A percentile compares a stretch with the other conserved stretches of the same genome.
These are phyloP conservation scores for Idaea dimidiata DNA, from an alignment of 2,888 invertebrate species.

Conservation along the genomic window DNA sequence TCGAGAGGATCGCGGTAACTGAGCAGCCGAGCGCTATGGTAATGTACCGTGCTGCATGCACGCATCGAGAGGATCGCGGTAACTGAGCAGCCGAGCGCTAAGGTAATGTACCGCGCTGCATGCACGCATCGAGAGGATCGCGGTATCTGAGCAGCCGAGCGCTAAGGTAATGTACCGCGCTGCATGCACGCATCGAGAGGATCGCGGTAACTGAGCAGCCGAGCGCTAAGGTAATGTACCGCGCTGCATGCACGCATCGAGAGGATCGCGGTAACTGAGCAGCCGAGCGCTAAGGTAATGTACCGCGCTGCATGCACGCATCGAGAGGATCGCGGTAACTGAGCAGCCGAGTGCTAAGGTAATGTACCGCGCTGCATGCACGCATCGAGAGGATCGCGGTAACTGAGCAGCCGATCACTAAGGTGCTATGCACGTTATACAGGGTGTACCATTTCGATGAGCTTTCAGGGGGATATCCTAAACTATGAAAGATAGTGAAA, in stretches of 20 bases:
- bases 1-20: conserved; percentile 73
- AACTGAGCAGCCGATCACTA: conserved; percentile 34
- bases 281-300: conserved; percentile 45
- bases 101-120: conserved; percentile 33
- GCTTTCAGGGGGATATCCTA: no score
- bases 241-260: conserved; percentile 80
- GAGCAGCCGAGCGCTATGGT: conserved; percentile 47
- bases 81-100: conserved; percentile 34
- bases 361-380: conserved; percentile 30
- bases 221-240: conserved; percentile 43
- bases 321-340: conserved; percentile 73
- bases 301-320: conserved; percentile 57
- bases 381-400: conserved; percentile 80
- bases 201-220: conserved; percentile 36
- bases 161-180: conserved; percentile 42
- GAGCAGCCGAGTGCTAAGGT: conserved; percentile 46
- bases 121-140: conserved; percentile 81
- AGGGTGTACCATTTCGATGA: no score
- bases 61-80: conserved; percentile 80
- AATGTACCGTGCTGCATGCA: conserved; percentile 32
- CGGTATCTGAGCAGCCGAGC: conserved; percentile 25
- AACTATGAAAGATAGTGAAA: no score
- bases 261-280: conserved; percentile 38
- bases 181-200: conserved; percentile 80
- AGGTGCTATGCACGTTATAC: conserved; percentile 36